These are phyloP conservation scores for Microhierax caerulescens DNA, from an alignment of 2,797 vertebrate genomes.

Conservation along the genomic window DNA sequence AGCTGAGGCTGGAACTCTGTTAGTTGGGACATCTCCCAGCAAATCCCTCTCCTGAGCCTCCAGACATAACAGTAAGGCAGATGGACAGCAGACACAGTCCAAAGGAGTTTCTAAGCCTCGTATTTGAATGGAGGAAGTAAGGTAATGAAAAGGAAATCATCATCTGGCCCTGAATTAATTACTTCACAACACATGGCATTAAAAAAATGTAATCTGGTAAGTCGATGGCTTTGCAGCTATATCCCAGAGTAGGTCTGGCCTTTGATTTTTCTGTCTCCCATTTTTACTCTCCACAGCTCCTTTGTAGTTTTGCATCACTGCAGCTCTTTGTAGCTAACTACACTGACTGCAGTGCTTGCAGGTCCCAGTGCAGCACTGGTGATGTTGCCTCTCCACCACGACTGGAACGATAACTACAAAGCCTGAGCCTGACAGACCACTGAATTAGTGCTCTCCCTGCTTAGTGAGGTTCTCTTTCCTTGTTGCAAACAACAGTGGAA, in stretches of 20 bases:
- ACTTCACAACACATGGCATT: background rate
- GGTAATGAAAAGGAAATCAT: background rate
- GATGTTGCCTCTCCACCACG: rapidly evolving
- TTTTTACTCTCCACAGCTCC: background rate
- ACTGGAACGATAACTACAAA: background rate
- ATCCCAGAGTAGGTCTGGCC: background rate
- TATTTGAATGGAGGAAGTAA: background rate
- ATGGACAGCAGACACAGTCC: background rate
- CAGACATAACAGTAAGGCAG: background rate
- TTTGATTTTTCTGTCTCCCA: background rate
- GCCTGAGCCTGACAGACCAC: background rate
- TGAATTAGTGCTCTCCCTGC: background rate
- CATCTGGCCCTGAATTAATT: background rate
- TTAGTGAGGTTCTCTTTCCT: background rate
- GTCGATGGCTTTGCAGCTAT: background rate
- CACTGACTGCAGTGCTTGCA: background rate
- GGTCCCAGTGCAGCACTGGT: background rate
- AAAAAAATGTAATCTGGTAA: background rate
- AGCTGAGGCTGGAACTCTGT: background rate
- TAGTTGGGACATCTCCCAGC: background rate
- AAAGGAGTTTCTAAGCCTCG: background rate
- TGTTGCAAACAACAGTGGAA: background rate
- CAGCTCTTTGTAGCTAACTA: background rate
- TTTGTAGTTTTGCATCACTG: background rate
- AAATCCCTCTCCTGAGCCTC: background rate